Percentiles rank a stretch among this genome's conserved stretches.
These are phyloP conservation scores for Nemotelus nigrinus DNA, from an alignment of 2,888 invertebrate species.

Conservation along the genomic window DNA sequence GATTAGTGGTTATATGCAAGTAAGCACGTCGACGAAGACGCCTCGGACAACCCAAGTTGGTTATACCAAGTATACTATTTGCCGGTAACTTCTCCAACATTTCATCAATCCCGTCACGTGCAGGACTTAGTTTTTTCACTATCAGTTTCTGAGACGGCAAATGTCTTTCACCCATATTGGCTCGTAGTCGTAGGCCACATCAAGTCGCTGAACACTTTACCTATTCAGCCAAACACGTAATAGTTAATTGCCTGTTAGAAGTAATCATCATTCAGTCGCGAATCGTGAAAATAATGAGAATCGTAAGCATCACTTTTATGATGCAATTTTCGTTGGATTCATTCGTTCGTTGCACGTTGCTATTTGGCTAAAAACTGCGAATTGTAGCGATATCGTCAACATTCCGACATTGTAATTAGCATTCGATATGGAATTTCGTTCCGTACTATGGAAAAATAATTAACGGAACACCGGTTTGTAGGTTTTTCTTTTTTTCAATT, in stretches of 20 bases:
- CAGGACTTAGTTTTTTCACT: constrained; percentile 23
- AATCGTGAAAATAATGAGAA: constrained; percentile 16
- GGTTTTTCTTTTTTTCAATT: neutral
- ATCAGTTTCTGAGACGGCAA: constrained; percentile 3
- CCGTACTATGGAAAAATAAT: constrained; percentile 34
- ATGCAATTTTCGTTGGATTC: constrained; percentile 7
- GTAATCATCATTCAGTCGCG: constrained; percentile 13
- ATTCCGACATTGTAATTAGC: constrained; percentile 35
- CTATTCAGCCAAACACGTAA: constrained; percentile 24
- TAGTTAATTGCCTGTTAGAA: constrained; percentile 41
- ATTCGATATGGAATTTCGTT: constrained; percentile 27
- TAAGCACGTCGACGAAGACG: neutral
- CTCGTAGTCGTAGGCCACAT: neutral
- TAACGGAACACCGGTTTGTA: constrained; percentile 12
- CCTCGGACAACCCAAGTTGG: neutral
- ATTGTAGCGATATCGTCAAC: constrained; percentile 3
- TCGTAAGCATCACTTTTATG: constrained; percentile 31
- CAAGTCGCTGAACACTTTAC: neutral
- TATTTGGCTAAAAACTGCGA: neutral
- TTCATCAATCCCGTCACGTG: constrained; percentile 37
- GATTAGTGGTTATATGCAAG: too few relatives aligned
- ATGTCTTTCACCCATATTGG: neutral
- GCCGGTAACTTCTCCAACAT: constrained; percentile 9
- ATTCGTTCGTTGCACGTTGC: constrained; percentile 2
- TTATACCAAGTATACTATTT: neutral